phyloP scores from a whole-genome alignment of 2,113 vertebrate genomes.

The Pimephales promelas region DNA sequence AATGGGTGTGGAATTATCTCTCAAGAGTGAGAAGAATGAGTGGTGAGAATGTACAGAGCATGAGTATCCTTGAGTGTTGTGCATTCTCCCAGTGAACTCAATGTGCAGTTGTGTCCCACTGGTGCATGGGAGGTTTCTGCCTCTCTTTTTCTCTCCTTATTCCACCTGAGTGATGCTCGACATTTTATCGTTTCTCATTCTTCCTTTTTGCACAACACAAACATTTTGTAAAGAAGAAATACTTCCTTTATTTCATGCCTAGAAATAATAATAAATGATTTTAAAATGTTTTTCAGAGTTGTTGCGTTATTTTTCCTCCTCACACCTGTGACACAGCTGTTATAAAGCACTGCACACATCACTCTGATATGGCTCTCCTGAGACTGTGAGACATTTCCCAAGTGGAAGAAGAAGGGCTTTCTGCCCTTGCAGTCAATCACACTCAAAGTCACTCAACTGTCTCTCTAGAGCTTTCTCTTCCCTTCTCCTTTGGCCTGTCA shows the following conservation, averaged over 20 bases:
- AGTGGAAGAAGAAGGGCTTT: neutral
- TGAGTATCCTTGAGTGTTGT: slow-evolving; percentile 10
- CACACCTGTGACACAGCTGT: neutral
- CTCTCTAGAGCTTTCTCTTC: slow-evolving; percentile 11
- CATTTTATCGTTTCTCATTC: slow-evolving; percentile 61
- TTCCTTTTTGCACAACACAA: slow-evolving; percentile 71
- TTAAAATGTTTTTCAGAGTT: slow-evolving; percentile 17
- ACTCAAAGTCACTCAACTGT: slow-evolving; percentile 19
- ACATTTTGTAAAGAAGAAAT: slow-evolving; percentile 68
- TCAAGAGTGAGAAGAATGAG: neutral
- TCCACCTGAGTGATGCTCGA: slow-evolving; percentile 27
- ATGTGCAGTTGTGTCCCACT: neutral
- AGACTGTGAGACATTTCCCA: neutral
- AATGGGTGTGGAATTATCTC: neutral
- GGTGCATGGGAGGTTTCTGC: slow-evolving; percentile 11
- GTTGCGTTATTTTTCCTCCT: neutral
- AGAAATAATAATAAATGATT: slow-evolving; percentile 32
- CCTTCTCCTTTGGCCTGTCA: neutral
- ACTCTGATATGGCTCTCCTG: neutral
- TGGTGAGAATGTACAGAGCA: neutral
- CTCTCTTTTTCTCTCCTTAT: slow-evolving; percentile 14
- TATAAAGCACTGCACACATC: neutral
- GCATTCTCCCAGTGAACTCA: neutral
- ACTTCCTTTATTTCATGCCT: slow-evolving; percentile 34
- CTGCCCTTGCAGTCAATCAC: neutral